phyloP scores from a whole-genome alignment of 1,140 invertebrate species.

The Bradynema listronoti region DNA sequence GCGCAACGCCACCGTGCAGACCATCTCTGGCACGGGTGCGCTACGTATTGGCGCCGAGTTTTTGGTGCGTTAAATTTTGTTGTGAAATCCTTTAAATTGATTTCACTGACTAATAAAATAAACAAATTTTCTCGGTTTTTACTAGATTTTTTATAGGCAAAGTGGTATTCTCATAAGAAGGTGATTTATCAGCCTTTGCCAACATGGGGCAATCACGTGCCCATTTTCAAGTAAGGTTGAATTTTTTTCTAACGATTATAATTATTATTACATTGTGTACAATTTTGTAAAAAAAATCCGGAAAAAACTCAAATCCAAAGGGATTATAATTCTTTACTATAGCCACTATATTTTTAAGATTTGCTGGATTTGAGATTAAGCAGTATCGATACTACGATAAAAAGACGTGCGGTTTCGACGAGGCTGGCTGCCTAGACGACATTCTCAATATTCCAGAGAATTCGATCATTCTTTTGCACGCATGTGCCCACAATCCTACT shows the following conservation, averaged over 20 bases:
- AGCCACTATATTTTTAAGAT: constrained; percentile 60
- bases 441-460: constrained; percentile 87
- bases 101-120: neutral
- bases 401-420: constrained; percentile 88
- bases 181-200: constrained; percentile 85
- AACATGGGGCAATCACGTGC: constrained; percentile 94
- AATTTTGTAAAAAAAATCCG: too few relatives aligned
- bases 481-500: constrained; percentile 98
- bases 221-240: constrained; percentile 72
- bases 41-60: constrained; percentile 83
- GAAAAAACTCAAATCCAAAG: too few relatives aligned
- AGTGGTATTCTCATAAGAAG: constrained; percentile 65
- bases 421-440: constrained; percentile 72
- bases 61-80: constrained; percentile 82
- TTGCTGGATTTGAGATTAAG: constrained; percentile 76
- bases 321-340: too few relatives aligned
- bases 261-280: neutral
- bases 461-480: constrained; percentile 86
- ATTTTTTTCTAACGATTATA: neutral
- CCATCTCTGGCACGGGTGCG: constrained; percentile 94
- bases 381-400: constrained; percentile 91
- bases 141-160: constrained; percentile 53
- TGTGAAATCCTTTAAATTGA: constrained; percentile 62
- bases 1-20: constrained; percentile 73
- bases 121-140: constrained; percentile 1